These are phyloP conservation scores for Dryomyza anilis DNA, from an alignment of 2,888 invertebrate species.

Conservation along the genomic window DNA sequence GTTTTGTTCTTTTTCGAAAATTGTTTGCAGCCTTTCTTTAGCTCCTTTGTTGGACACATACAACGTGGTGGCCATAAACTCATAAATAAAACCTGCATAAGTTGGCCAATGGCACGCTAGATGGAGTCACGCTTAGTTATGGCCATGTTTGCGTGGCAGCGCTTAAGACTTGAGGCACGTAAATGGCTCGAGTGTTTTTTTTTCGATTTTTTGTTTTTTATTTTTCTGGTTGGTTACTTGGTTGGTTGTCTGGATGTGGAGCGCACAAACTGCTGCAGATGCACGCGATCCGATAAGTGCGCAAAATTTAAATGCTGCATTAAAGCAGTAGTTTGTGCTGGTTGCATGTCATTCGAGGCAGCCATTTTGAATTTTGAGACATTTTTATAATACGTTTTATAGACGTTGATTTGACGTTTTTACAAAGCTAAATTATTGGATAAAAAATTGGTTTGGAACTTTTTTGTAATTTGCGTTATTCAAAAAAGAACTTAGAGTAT, in stretches of 20 bases:
- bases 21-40: constrained; percentile 3
- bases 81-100: constrained; percentile 24
- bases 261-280: constrained; percentile 23
- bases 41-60: constrained; percentile 18
- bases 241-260: too few species aligned
- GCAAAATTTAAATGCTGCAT: neutral
- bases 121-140: constrained; percentile 20
- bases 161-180: neutral
- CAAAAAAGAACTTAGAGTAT: too few species aligned
- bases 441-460: too few species aligned
- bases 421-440: too few species aligned
- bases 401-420: too few species aligned
- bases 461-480: too few species aligned
- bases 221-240: too few species aligned
- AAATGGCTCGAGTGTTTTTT: too few species aligned
- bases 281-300: constrained; percentile 53
- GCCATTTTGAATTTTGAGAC: constrained; percentile 15
- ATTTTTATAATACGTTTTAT: too few species aligned
- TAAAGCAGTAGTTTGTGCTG: neutral
- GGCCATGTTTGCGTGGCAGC: neutral
- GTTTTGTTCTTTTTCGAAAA: neutral
- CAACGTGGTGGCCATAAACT: constrained; percentile 23
- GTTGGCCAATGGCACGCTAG: constrained; percentile 25
- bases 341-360: constrained; percentile 3
- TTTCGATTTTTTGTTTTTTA: too few species aligned